phyloP scores from a whole-genome alignment of 1,140 invertebrate species.

The Atta cephalotes region DNA sequence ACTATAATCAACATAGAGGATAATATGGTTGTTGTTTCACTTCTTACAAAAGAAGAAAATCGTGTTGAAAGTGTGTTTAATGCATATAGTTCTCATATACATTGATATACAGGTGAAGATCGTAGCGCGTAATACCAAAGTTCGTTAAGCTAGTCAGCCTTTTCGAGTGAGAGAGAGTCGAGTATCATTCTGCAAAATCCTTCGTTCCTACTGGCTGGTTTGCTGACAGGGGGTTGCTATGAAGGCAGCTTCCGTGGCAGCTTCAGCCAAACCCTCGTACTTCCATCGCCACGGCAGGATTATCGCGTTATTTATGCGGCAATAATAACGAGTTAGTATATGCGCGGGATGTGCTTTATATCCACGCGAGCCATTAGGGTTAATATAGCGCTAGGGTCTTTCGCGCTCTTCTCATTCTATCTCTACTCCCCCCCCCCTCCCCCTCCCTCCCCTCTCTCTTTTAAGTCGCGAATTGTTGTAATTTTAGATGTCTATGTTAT shows the following conservation, averaged over 20 bases:
- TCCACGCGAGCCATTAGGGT: constrained; percentile 85
- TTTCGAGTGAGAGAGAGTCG: constrained; percentile 33
- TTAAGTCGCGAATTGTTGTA: constrained; percentile 28
- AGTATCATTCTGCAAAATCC: constrained; percentile 56
- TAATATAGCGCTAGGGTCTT: constrained; percentile 82
- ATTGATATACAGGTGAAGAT: constrained; percentile 18
- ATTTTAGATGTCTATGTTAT: constrained; percentile 13
- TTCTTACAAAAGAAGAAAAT: neutral
- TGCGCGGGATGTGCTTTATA: constrained; percentile 86
- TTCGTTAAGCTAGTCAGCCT: constrained; percentile 59
- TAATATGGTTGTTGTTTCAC: neutral
- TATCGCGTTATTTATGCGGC: constrained; percentile 86
- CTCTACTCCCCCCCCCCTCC: neutral
- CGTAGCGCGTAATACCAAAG: constrained; percentile 42
- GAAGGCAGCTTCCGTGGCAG: constrained; percentile 52
- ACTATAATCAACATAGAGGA: neutral
- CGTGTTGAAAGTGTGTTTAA: constrained; percentile 38
- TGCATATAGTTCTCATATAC: constrained; percentile 1
- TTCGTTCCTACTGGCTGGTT: constrained; percentile 54
- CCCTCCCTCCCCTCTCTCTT: neutral
- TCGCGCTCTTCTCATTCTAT: constrained; percentile 47
- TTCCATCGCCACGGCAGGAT: constrained; percentile 83
- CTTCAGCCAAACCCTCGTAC: constrained; percentile 66
- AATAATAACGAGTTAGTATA: constrained; percentile 86
- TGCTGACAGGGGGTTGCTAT: constrained; percentile 52